Percentiles rank a stretch among this genome's conserved stretches.
Evolutionary conservation across 2,797 vertebrate genomes (phyloP).

Genomic region (Nyctalus aviator): DNA sequence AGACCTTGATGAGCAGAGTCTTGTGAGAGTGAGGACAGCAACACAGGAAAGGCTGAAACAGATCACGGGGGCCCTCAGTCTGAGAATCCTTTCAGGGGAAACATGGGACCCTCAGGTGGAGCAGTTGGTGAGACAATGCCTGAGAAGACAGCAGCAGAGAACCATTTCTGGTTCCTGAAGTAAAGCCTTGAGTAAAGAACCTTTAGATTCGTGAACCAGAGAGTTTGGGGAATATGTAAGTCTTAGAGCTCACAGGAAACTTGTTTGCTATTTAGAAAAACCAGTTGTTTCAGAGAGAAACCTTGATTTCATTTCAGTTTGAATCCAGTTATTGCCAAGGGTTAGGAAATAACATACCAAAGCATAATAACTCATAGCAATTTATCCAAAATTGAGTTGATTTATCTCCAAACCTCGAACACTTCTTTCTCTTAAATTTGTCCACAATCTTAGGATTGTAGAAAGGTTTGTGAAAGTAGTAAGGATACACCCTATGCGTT

Average conservation of each 20-base stretch:
- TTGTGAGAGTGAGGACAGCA: slow-evolving; percentile 35
- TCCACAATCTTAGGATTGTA: slow-evolving; percentile 43
- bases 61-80: background rate
- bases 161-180: slow-evolving; percentile 25
- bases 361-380: slow-evolving; percentile 60
- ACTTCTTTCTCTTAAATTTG: slow-evolving; percentile 59
- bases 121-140: background rate
- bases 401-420: slow-evolving; percentile 52
- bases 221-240: slow-evolving; percentile 43
- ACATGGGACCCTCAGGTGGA: background rate
- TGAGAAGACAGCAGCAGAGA: slow-evolving; percentile 63
- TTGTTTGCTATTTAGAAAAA: slow-evolving; percentile 70
- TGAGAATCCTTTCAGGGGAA: slow-evolving; percentile 24
- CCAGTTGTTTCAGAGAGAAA: slow-evolving; percentile 71
- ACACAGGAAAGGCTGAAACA: slow-evolving; percentile 30
- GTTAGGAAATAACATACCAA: slow-evolving; percentile 79
- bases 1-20: slow-evolving; percentile 69
- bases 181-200: slow-evolving; percentile 52
- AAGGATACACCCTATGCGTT: background rate
- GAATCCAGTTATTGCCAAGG: slow-evolving; percentile 75
- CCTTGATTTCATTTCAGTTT: slow-evolving; percentile 75
- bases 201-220: slow-evolving; percentile 36
- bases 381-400: slow-evolving; percentile 64
- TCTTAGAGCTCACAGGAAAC: slow-evolving; percentile 62
- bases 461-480: slow-evolving; percentile 55